Conservation (phyloP, 1,140 invertebrate genomes). For the Glomeris maerens region DNA sequence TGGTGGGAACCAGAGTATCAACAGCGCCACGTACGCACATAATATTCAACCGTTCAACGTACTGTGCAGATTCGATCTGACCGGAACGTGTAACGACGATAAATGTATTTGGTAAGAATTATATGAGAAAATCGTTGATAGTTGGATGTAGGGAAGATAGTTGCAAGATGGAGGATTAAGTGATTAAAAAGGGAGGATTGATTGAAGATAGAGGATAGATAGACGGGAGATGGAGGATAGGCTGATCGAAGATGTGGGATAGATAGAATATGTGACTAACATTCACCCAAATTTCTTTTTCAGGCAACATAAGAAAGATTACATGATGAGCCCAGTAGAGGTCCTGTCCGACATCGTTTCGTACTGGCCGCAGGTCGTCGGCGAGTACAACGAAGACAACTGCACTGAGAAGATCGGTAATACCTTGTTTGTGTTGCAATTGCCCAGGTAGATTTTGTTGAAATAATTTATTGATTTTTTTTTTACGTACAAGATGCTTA, state of each 20-base stretch:
- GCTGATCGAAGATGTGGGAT: too few relatives aligned
- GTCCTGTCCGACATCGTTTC: constrained; percentile 23
- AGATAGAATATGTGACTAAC: too few relatives aligned
- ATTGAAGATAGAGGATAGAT: too few relatives aligned
- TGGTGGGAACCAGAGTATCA: constrained; percentile 6
- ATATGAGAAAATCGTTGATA: too few relatives aligned
- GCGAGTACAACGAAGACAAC: not conserved
- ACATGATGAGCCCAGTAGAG: constrained; percentile 20
- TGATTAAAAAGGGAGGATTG: too few relatives aligned
- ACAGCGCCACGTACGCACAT: constrained; percentile 20
- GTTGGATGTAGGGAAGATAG: too few relatives aligned
- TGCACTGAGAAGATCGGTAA: not conserved
- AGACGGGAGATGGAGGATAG: too few relatives aligned
- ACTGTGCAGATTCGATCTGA: constrained; percentile 24
- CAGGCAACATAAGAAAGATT: constrained; percentile 23
- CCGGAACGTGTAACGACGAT: constrained; percentile 26
- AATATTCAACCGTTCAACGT: constrained; percentile 22
- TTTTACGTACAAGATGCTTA: not conserved
- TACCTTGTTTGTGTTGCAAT: not conserved
- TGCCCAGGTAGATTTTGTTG: not conserved
- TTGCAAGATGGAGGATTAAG: too few relatives aligned
- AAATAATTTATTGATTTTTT: not conserved
- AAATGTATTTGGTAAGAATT: constrained; percentile 20
- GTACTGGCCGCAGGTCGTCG: constrained; percentile 17
- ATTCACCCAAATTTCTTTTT: not conserved